Conservation (phyloP, 2,888 invertebrate genomes). For the Noctua janthina region DNA sequence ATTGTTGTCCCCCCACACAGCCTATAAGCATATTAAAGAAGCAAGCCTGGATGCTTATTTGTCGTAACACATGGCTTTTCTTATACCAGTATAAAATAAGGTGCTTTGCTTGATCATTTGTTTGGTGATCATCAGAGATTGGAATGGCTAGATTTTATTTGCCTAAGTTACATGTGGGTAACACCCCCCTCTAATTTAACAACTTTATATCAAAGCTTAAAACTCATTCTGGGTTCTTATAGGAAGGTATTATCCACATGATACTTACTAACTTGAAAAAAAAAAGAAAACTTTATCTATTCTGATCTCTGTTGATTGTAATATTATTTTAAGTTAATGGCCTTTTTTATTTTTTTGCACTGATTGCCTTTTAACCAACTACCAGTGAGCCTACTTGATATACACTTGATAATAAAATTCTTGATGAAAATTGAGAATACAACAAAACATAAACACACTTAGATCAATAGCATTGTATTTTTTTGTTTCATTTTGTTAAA, state of each 20-base stretch:
- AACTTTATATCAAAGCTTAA: not conserved
- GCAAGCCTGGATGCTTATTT: not conserved
- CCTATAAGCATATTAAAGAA: not conserved
- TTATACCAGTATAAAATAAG: not conserved
- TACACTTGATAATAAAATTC: not conserved
- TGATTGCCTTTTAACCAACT: not conserved
- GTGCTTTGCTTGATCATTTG: not conserved
- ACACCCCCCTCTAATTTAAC: not conserved
- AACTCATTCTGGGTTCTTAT: not conserved
- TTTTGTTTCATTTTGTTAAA: not conserved
- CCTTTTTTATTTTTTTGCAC: not conserved
- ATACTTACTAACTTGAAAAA: not conserved
- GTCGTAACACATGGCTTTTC: not conserved
- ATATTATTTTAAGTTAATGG: not conserved
- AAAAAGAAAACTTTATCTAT: not conserved
- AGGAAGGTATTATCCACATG: not conserved
- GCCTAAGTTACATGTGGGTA: not conserved
- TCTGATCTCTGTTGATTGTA: not conserved
- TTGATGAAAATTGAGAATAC: not conserved
- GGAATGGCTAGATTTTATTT: not conserved
- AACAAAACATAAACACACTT: not conserved
- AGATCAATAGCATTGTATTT: not conserved
- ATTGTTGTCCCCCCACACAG: not conserved
- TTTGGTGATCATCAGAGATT: not conserved
- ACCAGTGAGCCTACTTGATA: not conserved